phyloP scores from a whole-genome alignment of 2,888 invertebrate genomes.

The Chymomyza amoena region DNA sequence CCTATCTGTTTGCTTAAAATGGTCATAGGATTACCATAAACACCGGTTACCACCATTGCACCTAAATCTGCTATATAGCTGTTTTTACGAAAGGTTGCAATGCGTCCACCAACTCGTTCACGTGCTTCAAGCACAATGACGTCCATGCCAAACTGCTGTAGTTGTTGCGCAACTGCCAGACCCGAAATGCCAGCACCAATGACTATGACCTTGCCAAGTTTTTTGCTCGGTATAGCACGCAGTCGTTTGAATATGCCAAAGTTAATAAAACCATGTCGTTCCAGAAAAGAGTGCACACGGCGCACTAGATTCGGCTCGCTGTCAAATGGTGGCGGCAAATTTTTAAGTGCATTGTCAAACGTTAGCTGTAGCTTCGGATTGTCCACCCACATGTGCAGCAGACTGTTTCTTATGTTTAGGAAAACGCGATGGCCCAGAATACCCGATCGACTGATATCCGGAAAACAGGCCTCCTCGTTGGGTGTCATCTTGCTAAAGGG shows the following conservation, averaged over 20 bases:
- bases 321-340: slow-evolving; percentile 94
- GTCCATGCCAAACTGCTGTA: slow-evolving; percentile 97
- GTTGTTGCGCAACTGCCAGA: slow-evolving; percentile 94
- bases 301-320: slow-evolving; percentile 91
- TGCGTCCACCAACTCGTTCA: slow-evolving; percentile 97
- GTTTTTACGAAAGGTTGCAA: slow-evolving; percentile 95
- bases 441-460: slow-evolving; percentile 91
- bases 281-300: slow-evolving; percentile 93
- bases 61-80: slow-evolving; percentile 86
- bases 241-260: slow-evolving; percentile 96
- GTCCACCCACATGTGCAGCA: slow-evolving; percentile 96
- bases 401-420: slow-evolving; percentile 92
- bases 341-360: slow-evolving; percentile 88
- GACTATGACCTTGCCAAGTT: slow-evolving; percentile 82
- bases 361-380: slow-evolving; percentile 95
- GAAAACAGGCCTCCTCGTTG: slow-evolving; percentile 94
- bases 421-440: slow-evolving; percentile 92
- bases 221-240: slow-evolving; percentile 84
- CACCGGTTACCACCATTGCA: slow-evolving; percentile 98
- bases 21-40: slow-evolving; percentile 97
- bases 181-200: slow-evolving; percentile 92
- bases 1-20: slow-evolving; percentile 97
- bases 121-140: slow-evolving; percentile 92
- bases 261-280: slow-evolving; percentile 97
- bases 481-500: slow-evolving; percentile 97